Base-by-base conservation (phyloP, 2,888 invertebrate genomes). In the Hesperia comma region DNA sequence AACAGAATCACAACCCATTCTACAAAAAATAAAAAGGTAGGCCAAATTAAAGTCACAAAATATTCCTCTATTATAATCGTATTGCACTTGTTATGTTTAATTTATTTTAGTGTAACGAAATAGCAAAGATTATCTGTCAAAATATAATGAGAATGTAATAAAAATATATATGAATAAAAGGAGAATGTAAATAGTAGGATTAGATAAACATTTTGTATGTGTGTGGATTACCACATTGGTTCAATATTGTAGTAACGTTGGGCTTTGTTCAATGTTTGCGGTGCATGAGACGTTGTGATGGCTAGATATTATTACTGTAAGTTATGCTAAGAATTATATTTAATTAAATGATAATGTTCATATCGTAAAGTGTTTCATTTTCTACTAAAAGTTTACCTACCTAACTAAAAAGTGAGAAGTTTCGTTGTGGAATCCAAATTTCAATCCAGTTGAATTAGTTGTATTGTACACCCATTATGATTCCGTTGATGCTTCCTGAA, bases 261-360 rank as follows among this genome's bases (percentile, higher is more conserved):
- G 86, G 88, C 88, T 88, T 87, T 80, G 82, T 85, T 85, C 80
- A 79, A 84, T 86, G 83, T 88, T 83, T 80, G 83, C 81, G 79
- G 78, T 81, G 81, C 79, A 80, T 77, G 77, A 77, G 77, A 79
- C 81, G 77, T 79, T 82, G 80, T 80, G 82, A 83, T 80, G 85
- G 82, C 84, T 84, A 81, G 80, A 75, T 77, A 81, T 80, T 81
- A 81, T 78, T 79, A 79, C 77, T 78, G 84, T 81, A 54, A 49
- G 49, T 8, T 49, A 67, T 68, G 80, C 81, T 79, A 80, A 81
- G 79, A 76, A 82, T 83, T 82, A 85, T 86, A 84, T 85, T 87
- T 86, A 80, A 87, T 86, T 87, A 89, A 88, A 89, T 80, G 81
- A 87, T 80, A 86, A 85, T 84, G 87, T 88, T 87, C 85, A 80